These are phyloP conservation scores for Polypedilum vanderplanki DNA, from an alignment of 1,140 invertebrate species.

Conservation along the genomic window DNA sequence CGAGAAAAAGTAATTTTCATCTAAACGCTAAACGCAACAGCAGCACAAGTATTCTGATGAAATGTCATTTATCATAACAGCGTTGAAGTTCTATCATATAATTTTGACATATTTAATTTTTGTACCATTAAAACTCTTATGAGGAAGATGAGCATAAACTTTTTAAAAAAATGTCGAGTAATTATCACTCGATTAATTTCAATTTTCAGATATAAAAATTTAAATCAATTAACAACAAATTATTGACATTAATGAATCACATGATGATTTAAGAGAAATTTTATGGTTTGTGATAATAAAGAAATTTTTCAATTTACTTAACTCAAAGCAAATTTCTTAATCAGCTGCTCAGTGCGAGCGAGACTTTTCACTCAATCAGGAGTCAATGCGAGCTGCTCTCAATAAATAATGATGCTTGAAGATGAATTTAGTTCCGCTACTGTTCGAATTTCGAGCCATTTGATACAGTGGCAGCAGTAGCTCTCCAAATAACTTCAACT, in stretches of 20 bases:
- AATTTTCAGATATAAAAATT: too few relatives aligned
- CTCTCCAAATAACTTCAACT: too few relatives aligned
- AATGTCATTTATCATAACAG: not conserved
- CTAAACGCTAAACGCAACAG: not conserved
- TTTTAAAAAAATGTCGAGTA: slow-evolving; percentile 2
- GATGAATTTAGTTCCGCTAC: slow-evolving; percentile 22
- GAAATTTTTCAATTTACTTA: not conserved
- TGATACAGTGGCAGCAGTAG: not conserved
- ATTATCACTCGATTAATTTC: slow-evolving; percentile 25
- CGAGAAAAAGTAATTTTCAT: not conserved
- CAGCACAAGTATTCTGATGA: slow-evolving; percentile 12
- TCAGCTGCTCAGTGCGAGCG: not conserved
- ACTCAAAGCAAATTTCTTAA: slow-evolving; percentile 2
- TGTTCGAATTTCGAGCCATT: slow-evolving; percentile 18
- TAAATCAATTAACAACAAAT: too few relatives aligned
- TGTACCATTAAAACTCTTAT: not conserved
- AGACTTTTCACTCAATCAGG: not conserved
- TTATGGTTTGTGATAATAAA: not conserved
- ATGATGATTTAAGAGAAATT: not conserved
- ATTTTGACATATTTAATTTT: not conserved
- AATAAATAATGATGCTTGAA: slow-evolving; percentile 15
- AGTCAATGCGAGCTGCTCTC: not conserved
- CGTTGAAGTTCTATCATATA: not conserved
- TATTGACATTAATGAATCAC: too few relatives aligned
- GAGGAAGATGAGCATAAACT: not conserved